Conservation (phyloP, 2,888 invertebrate species). For the Invenusta paracnida region DNA sequence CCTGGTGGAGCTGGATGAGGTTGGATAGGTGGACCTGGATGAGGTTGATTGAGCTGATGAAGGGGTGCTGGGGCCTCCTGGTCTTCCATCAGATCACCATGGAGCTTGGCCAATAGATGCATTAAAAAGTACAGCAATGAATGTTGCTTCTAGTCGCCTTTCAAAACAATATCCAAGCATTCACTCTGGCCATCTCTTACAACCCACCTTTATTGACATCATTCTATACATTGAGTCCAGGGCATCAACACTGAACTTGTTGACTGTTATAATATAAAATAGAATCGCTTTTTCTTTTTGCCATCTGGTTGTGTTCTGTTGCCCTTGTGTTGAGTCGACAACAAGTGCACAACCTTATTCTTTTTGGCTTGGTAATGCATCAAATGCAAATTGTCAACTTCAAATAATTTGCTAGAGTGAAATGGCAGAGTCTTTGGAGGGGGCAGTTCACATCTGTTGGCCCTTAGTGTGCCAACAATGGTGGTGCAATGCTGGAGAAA, state of each 20-base stretch:
- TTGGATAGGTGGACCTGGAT: background rate
- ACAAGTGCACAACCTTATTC: background rate
- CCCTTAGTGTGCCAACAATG: background rate
- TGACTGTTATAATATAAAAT: background rate
- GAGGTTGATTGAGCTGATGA: background rate
- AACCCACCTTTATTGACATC: background rate
- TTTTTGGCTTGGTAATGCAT: background rate
- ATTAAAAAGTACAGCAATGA: background rate
- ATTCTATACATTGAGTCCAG: background rate
- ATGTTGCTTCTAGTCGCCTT: background rate
- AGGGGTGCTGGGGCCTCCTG: background rate
- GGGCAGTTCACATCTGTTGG: background rate
- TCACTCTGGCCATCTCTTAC: background rate
- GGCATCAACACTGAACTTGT: background rate
- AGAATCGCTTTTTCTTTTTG: background rate
- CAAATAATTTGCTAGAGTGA: background rate
- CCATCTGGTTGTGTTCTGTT: background rate
- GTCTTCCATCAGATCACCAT: background rate
- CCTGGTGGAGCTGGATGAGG: background rate
- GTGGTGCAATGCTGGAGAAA: background rate
- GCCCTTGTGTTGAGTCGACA: background rate
- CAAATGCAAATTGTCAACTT: background rate
- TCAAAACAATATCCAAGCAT: background rate
- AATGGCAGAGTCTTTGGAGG: background rate
- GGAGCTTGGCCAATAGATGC: background rate